These are phyloP conservation scores for Ptiloglossa arizonensis DNA, from an alignment of 1,140 invertebrate genomes.

Conservation along the genomic window DNA sequence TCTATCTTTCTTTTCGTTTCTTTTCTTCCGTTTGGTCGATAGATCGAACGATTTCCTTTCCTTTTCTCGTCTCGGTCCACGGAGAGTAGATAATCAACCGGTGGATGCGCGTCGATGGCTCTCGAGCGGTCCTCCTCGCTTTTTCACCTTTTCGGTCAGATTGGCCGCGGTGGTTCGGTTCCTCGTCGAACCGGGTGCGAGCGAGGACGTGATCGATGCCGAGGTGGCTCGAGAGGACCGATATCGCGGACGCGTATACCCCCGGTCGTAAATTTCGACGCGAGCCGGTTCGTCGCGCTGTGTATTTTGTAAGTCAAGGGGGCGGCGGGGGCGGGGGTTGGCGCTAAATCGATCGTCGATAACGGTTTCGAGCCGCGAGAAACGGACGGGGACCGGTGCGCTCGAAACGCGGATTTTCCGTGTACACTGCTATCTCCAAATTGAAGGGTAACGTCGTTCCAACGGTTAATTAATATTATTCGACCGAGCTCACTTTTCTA, in stretches of 20 bases:
- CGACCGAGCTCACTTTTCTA: no score
- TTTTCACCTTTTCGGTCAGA: conserved; percentile 33
- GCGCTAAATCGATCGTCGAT: no score
- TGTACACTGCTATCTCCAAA: no score
- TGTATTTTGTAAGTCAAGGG: no score
- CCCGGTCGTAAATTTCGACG: not conserved
- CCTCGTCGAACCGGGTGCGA: not conserved
- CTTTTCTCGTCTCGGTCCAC: not conserved
- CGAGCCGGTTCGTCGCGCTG: not conserved
- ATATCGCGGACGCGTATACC: no score
- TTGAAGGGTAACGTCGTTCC: no score
- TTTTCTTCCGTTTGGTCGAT: no score
- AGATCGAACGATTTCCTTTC: conserved; percentile 8
- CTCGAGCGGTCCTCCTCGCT: conserved; percentile 35
- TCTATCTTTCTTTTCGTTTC: not conserved
- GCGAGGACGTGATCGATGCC: conserved; percentile 29
- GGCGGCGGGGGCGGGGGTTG: no score
- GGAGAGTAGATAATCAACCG: conserved; percentile 21
- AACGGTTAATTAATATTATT: no score
- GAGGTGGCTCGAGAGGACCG: conserved; percentile 9
- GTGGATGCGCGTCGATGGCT: conserved; percentile 46
- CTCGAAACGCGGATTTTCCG: no score
- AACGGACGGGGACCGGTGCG: no score
- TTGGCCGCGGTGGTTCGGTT: conserved; percentile 8
- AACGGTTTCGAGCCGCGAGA: no score